phyloP scores from a whole-genome alignment of 2,888 invertebrate genomes.

The Drosophila fulvimacula region DNA sequence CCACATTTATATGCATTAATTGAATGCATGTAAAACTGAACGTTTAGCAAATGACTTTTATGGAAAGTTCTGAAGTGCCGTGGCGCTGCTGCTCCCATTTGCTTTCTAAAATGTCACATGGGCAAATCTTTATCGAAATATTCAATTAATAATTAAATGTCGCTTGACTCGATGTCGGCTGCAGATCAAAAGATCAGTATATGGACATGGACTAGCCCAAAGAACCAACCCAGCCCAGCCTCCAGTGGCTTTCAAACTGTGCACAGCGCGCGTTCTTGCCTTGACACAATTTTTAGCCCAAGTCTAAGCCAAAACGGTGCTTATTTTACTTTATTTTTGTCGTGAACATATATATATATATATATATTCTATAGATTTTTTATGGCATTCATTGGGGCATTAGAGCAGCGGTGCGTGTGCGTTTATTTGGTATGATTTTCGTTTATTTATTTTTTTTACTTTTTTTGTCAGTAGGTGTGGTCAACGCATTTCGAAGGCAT shows the following conservation, averaged over 20 bases:
- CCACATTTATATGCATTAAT: slow-evolving; percentile 50
- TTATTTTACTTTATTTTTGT: slow-evolving; percentile 41
- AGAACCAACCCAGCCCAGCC: slow-evolving; percentile 42
- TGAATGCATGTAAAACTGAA: slow-evolving; percentile 49
- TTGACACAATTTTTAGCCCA: slow-evolving; percentile 57
- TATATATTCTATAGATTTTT: slow-evolving; percentile 56
- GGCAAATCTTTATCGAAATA: slow-evolving; percentile 5
- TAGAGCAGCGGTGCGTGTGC: slow-evolving; percentile 30
- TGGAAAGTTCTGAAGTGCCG: neutral
- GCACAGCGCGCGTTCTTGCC: slow-evolving; percentile 70
- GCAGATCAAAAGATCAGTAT: slow-evolving; percentile 60
- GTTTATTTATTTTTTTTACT: slow-evolving; percentile 5
- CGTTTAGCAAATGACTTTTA: neutral
- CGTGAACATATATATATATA: slow-evolving; percentile 44
- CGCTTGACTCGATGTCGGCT: slow-evolving; percentile 51
- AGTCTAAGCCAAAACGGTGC: slow-evolving; percentile 49
- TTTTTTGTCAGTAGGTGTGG: slow-evolving; percentile 25
- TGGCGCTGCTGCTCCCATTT: neutral
- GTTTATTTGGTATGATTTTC: slow-evolving; percentile 26
- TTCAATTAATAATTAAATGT: slow-evolving; percentile 46
- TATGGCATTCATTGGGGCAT: slow-evolving; percentile 40
- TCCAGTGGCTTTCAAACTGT: slow-evolving; percentile 70
- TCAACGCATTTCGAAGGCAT: slow-evolving; percentile 28
- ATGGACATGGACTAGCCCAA: slow-evolving; percentile 34
- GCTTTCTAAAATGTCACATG: slow-evolving; percentile 16